phyloP scores from a whole-genome alignment of 2,888 invertebrate species.

The Brachypalpus laphriformis region DNA sequence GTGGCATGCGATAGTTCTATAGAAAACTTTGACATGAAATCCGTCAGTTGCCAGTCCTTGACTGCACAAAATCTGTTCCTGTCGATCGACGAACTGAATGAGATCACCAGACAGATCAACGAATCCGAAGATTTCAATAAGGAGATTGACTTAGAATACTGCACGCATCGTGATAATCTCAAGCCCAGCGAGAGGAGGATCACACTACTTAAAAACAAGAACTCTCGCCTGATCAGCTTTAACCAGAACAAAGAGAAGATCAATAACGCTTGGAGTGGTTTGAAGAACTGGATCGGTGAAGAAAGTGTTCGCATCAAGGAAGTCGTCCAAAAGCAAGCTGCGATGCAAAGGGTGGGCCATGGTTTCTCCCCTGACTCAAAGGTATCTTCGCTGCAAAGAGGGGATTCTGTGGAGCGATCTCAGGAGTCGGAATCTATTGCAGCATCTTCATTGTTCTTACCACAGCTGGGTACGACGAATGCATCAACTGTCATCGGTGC shows the following conservation, averaged over 20 bases:
- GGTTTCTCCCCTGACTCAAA: constrained; percentile 54
- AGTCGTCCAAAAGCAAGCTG: constrained; percentile 81
- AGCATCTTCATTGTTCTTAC: constrained; percentile 63
- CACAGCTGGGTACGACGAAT: constrained; percentile 65
- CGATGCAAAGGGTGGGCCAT: constrained; percentile 79
- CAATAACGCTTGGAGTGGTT: constrained; percentile 82
- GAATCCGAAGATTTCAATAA: constrained; percentile 81
- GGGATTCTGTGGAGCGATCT: constrained; percentile 50
- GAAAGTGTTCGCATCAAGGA: constrained; percentile 81
- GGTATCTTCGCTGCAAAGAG: constrained; percentile 35
- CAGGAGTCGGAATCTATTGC: constrained; percentile 60
- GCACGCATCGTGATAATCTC: constrained; percentile 81
- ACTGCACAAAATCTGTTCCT: constrained; percentile 81
- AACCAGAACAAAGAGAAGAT: constrained; percentile 81
- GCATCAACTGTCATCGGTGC: constrained; percentile 42
- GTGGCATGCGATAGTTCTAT: constrained; percentile 77
- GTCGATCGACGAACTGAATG: constrained; percentile 82
- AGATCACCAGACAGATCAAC: constrained; percentile 82
- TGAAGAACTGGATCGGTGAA: constrained; percentile 82
- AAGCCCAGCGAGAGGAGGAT: constrained; percentile 81
- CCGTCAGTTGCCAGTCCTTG: constrained; percentile 82
- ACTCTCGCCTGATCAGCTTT: constrained; percentile 80
- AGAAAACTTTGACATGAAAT: constrained; percentile 81
- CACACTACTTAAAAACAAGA: constrained; percentile 82
- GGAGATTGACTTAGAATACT: constrained; percentile 82